Base-by-base conservation (phyloP, 2,888 invertebrate species). In the Rhodophaea formosa region DNA sequence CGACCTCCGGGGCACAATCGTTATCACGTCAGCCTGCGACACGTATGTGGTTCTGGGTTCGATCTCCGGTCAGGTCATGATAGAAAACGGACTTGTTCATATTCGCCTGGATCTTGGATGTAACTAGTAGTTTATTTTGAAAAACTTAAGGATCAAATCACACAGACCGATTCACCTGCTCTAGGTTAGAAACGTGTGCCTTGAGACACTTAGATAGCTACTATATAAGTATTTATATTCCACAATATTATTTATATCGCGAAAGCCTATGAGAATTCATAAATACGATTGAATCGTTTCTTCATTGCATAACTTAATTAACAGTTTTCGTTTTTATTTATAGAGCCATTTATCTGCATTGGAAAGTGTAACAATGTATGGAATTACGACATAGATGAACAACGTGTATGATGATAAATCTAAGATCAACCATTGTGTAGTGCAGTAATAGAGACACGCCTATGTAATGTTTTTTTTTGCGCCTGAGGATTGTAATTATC, bases 291-390 rank as follows among this genome's bases (percentile, higher is more conserved):
- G n/a, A n/a, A 12, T 6, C n/a, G 35, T 1, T 39, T 39, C 39
- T 16, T 32, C 12, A 51, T 57, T 51, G 16, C 46, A 47, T 46
- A 45, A 55, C 55, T 55, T 47, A 56, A 55, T 46, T 45, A 46
- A 55, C 45, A 35, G 47, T 56, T 56, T 46, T 45, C 43, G 30
- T 58, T 59, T 61, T 61, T 51, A 55, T 60, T 60, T 60, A 59
- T 53, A 49, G 46, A 15, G 15, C 56, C 57, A 63, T 60, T 60
- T 46, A 32, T 59, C 35, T 29, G 53, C 39, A 56, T 54, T 61
- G 47, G 47, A 55, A 59, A 58, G 53, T 53, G 47, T 56, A 61
- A 61, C 63, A 63, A 61, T 63, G 57, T 57, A 51, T 57, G 43
- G 54, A 32, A 53, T 62, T 62, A 39, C 60, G 53, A 53, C 51